Evolutionary conservation across 2,797 vertebrate species (phyloP), one percentile per base, ranked within the genome.

Genomic region (Ictinia mississippiensis): DNA sequence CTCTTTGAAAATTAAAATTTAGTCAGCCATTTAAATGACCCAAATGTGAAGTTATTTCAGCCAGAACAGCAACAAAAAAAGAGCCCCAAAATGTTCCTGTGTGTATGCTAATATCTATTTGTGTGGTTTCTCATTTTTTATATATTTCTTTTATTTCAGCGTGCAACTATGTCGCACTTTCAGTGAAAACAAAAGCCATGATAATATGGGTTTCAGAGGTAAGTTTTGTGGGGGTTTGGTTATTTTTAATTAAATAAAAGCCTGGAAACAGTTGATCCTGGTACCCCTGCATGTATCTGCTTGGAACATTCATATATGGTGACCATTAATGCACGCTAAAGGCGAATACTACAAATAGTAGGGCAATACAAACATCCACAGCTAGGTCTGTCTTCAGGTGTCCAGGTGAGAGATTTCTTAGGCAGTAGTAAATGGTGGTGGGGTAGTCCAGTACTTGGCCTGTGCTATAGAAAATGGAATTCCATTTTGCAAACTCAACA

Each of bases 121-220:
- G 33, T 9, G 0, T 26, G 18, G 13, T 8, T 50, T 47, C 9
- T 14, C 2, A 33, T 23, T 53, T 70, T 53, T 74, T 21, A 31
- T 20, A 3, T 31, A 20, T 91, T 31, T 95, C 74, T 96, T 90
- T 90, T 78, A 87, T 98, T 96, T 47, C 94, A 99, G 99, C 91
- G 98, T 99, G 96, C 99, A 99, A 80, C 98, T 99, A 85, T 99
- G 99, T 98, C 99, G 99, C 95, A 97, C 98, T 62, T 98, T 99
- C 74, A 98, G 98, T 97, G 99, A 99, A 97, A 99, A 98, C 96
- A 98, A 99, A 98, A 98, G 97, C 86, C 98, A 98, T 87, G 98
- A 99, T 98, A 98, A 97, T 97, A 98, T 98, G 85, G 98, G 98
- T 91, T 98, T 99, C 95, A 99, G 98, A 99, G 99, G 99, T 99